Conservation (phyloP, 1,140 invertebrate genomes). For the Octopus bimaculoides region DNA sequence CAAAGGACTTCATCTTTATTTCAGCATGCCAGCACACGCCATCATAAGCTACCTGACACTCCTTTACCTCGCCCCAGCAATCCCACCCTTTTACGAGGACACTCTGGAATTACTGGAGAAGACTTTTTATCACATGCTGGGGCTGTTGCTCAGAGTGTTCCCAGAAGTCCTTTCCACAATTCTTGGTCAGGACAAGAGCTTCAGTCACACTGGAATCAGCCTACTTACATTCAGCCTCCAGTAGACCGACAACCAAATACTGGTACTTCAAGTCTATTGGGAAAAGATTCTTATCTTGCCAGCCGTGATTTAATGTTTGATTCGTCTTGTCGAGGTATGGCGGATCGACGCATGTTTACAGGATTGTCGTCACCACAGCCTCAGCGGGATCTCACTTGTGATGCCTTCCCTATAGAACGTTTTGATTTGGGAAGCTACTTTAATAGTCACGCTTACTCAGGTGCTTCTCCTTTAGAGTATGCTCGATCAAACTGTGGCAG, state of each 20-base stretch:
- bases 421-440: conserved; percentile 50
- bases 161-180: conserved; percentile 46
- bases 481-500: conserved; percentile 33
- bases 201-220: conserved; percentile 44
- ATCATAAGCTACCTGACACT: conserved; percentile 17
- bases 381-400: conserved; percentile 42
- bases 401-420: conserved; percentile 44
- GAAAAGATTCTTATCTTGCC: conserved; percentile 46
- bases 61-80: conserved; percentile 41
- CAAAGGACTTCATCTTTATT: conserved; percentile 35
- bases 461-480: conserved; percentile 41
- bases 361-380: conserved; percentile 38
- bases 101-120: conserved; percentile 39
- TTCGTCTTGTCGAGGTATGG: conserved; percentile 36
- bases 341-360: conserved; percentile 49
- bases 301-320: conserved; percentile 52
- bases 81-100: conserved; percentile 38
- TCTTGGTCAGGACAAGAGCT: conserved; percentile 49
- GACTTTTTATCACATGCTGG: conserved; percentile 43
- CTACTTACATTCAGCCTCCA: conserved; percentile 40
- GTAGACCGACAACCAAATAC: conserved; percentile 34
- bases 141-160: conserved; percentile 39
- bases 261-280: conserved; percentile 38
- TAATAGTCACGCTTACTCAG: conserved; percentile 44
- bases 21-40: conserved; percentile 3